Conservation (phyloP, 2,113 vertebrate genomes). For the Arizona elegans region DNA sequence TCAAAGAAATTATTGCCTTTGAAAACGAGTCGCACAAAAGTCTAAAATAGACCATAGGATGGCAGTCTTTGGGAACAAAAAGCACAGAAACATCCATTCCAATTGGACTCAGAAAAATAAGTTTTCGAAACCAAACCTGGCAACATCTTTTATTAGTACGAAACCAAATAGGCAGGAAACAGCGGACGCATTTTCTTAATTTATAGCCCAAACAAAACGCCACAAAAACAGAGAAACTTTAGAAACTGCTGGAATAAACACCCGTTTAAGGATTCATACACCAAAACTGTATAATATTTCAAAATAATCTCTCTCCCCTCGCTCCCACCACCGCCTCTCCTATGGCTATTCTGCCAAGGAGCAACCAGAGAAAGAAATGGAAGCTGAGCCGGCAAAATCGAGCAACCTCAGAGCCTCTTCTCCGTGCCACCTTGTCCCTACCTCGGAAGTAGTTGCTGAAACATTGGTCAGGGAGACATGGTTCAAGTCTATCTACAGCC, state of each 20-base stretch:
- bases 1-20: neutral
- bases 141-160: neutral
- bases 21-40: neutral
- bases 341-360: neutral
- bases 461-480: neutral
- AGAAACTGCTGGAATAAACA: neutral
- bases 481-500: neutral
- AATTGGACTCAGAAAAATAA: neutral
- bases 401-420: neutral
- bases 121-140: neutral
- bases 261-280: neutral
- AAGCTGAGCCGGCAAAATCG: neutral
- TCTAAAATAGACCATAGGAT: neutral
- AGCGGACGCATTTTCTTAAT: neutral
- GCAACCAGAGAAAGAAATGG: neutral
- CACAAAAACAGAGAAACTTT: neutral
- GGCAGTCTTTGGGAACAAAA: neutral
- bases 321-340: neutral
- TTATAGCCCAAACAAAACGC: neutral
- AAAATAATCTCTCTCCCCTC: neutral
- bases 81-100: neutral
- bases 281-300: neutral
- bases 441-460: neutral
- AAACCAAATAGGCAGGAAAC: neutral
- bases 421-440: neutral